These are phyloP conservation scores for Meganola albula DNA, from an alignment of 2,888 invertebrate species.

Conservation along the genomic window DNA sequence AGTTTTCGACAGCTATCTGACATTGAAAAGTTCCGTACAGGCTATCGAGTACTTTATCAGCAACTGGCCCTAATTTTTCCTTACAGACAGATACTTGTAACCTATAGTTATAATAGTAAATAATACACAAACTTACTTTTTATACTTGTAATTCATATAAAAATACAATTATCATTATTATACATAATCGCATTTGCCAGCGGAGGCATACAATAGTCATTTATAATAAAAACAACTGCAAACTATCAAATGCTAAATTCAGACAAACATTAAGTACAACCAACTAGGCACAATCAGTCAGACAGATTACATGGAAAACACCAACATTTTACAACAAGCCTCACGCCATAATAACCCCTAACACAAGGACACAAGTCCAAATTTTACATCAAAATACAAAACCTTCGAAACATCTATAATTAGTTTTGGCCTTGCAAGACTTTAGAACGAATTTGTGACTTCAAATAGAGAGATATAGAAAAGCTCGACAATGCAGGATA, in stretches of 20 bases:
- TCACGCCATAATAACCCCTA: conserved; percentile 29
- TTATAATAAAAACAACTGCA: conserved; percentile 50
- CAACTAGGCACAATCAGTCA: conserved; percentile 58
- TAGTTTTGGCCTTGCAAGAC: conserved; percentile 29
- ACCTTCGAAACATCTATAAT: too few species aligned
- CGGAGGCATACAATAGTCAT: conserved; percentile 53
- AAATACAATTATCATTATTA: conserved; percentile 70
- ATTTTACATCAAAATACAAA: conserved; percentile 20
- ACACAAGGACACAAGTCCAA: conserved; percentile 20
- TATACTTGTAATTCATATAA: conserved; percentile 70
- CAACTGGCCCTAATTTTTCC: too few species aligned
- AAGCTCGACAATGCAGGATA: conserved; percentile 28
- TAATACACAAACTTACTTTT: conserved; percentile 38
- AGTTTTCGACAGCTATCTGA: too few species aligned
- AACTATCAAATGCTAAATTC: conserved; percentile 46
- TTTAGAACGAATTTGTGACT: conserved; percentile 30
- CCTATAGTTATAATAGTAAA: too few species aligned
- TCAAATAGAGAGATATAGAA: conserved; percentile 20
- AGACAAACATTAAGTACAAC: conserved; percentile 58
- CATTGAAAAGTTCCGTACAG: too few species aligned
- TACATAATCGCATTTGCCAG: conserved; percentile 65
- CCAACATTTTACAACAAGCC: conserved; percentile 28
- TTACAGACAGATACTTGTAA: too few species aligned
- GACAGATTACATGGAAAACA: conserved; percentile 30
- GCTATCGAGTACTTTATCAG: too few species aligned